Evolutionary conservation across 2,888 invertebrate genomes (phyloP), one percentile per base, ranked within the genome.

Genomic region (Choristoneura rosaceana): DNA sequence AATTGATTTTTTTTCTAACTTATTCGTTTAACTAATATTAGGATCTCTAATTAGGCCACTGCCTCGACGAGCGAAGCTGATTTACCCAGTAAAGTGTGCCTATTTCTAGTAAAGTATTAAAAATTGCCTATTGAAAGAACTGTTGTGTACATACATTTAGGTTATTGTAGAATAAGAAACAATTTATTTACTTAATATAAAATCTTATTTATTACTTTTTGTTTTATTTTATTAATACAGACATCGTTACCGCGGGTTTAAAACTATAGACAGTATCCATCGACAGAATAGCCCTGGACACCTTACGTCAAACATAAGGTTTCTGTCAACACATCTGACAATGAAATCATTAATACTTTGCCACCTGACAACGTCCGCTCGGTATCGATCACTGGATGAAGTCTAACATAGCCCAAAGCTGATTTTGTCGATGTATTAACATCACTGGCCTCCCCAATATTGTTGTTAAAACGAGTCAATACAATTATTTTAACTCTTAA

Each of bases 191-290:
- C 88, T 84, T 84, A 84, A 84, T 89, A 90, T 87, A 90, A 92
- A 90, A 87, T 82, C 84, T 87, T 92, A 93, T 93, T 93, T 93
- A 93, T 93, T 93, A 87, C 79, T 79, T 93, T 93, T 87, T 79
- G 79, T 77, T 79, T 76, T 76, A 74, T 74, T 76, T 76, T 75
- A 60, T 69, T 75, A 43, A 43, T 69, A 59, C 63, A 74, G 69
- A 76, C 25, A 55, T 25, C 25, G 25, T 10, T 25, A 25, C 3
- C 7, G 15, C 15, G 50, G 14, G 50, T n/a, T n/a, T n/a, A n/a
- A 50, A 50, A 50, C n/a, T 3, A 50, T n/a, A n/a, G 15, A 50
- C 50, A n/a, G 7, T 7, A 7, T 38, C 7, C 38, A 7, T 38
- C 38, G 38, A 38, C 38, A 38, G 7, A 5, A 38, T 38, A 38